A percentile compares a stretch with the other conserved stretches of the same genome.
phyloP scores from a whole-genome alignment of 2,797 vertebrate genomes.

The Picus viridis region DNA sequence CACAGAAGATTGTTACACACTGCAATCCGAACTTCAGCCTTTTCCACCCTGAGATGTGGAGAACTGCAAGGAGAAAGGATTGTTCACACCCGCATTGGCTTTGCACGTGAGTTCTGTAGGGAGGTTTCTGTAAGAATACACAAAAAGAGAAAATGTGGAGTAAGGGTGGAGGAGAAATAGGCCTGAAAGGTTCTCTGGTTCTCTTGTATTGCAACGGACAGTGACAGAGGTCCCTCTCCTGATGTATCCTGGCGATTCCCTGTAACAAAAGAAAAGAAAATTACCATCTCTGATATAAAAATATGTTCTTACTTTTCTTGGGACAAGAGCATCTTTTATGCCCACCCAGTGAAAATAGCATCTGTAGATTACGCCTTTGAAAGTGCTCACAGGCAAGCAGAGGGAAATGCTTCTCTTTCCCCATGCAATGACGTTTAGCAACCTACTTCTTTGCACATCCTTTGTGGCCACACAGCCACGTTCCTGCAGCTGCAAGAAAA shows the following conservation, averaged over 20 bases:
- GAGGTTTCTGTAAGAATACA: not conserved
- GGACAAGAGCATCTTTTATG: not conserved
- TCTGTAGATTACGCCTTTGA: not conserved
- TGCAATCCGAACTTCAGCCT: not conserved
- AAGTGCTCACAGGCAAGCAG: not conserved
- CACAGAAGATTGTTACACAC: not conserved
- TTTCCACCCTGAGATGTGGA: not conserved
- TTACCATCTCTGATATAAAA: not conserved
- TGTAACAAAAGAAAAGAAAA: not conserved
- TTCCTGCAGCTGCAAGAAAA: not conserved
- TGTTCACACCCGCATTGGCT: not conserved
- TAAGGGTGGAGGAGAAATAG: not conserved
- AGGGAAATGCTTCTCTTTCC: not conserved
- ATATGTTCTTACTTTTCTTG: not conserved
- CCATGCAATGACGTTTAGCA: not conserved
- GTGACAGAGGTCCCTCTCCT: not conserved
- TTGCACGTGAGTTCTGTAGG: not conserved
- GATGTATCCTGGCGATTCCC: not conserved
- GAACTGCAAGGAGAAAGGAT: not conserved
- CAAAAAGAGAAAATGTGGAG: not conserved
- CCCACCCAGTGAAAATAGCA: not conserved
- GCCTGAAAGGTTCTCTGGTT: not conserved
- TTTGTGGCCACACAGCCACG: not conserved
- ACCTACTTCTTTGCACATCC: not conserved
- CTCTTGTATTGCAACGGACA: not conserved